Evolutionary conservation across 2,113 vertebrate genomes (phyloP), one percentile per base, ranked within the genome.

Genomic region (Gymnocephalus cernua): DNA sequence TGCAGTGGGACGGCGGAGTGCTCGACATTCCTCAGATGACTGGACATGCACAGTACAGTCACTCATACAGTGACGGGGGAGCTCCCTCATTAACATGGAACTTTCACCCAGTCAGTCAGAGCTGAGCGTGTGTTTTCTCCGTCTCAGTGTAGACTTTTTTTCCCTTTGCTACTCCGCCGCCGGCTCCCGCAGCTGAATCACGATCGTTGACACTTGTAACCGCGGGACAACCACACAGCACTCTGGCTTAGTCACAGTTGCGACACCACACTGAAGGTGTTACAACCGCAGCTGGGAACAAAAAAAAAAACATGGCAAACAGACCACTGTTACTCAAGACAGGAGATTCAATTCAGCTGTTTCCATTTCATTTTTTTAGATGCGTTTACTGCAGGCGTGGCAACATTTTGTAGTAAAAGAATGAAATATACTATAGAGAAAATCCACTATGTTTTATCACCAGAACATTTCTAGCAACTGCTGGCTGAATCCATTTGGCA

Each of bases 201-300:
- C 78, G 9, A 3, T 15, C 48, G 29, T n/a, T 69, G 71, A 69
- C 32, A 16, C 62, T 27, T 64, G 47, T 4, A 35, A 68, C 82
- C 77, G 18, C 77, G 54, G 51, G 21, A 59, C 53, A n/a, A 73
- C 62, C 81, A 21, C 77, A 79, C 73, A 38, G 54, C 38, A 3
- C 38, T 11, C 38, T 11, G 38, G 38, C 38, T 41, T 11, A 19
- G 57, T 81, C 64, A 35, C 77, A 81, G 80, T 23, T 70, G 47
- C 62, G 41, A 14, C 63, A 57, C 53, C 82, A 77, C 67, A 77
- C 19, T 10, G 9, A 59, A 76, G 67, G 54, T 1, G 68, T 74
- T 14, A 38, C 50, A 56, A 14, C 64, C 73, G 45, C 86, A 74
- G 71, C 76, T 58, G 56, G 66, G 23, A 73, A 32, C 4, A 0